Evolutionary conservation across 1,140 invertebrate species (phyloP), one percentile per base, ranked within the genome.

Genomic region (Myzus persicae): DNA sequence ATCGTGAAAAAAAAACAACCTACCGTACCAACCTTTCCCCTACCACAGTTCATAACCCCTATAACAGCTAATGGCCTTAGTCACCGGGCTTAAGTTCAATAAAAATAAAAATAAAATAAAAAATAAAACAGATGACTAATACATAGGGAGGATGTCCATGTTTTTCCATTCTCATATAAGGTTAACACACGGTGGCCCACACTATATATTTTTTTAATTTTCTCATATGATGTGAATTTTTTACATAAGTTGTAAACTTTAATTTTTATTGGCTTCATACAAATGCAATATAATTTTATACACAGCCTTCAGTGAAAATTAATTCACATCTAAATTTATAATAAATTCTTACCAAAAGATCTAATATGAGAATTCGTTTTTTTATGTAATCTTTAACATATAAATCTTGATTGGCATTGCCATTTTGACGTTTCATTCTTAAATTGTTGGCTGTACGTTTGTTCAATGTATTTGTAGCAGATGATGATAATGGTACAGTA

Each of bases 351-450:
- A 96, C 96, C 95, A 99, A 95, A 51, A 99, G 95, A 94, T 99
- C 98, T 26, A 99, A 95, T 94, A 99, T 99, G 8, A 99, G 96
- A 95, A 99, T 99, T 93, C 99, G 96, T 94, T 99, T 99, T 95
- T 98, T 98, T 82, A 99, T 97, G 95, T 99, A 99, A 94, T 99
- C 98, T 95, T 99, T 99, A 48, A 98, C 97, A 95, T 98, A 98
- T 11, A 97, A 96, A 94, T 98, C 98, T 67, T 97, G 96, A 94
- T 96, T 96, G 95, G 94, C 94, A 94, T 96, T 96, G 94, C 95
- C 95, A 94, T 96, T 95, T 96, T 98, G 94, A 97, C 97, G 93
- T 97, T 96, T 90, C 88, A 88, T 46, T 92, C 94, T 26, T 97
- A 97, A 26, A 97, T 87, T 67, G 89, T 92, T 93, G 8, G 91